phyloP scores from a whole-genome alignment of 2,888 invertebrate genomes.

The Crocallis elinguaria region DNA sequence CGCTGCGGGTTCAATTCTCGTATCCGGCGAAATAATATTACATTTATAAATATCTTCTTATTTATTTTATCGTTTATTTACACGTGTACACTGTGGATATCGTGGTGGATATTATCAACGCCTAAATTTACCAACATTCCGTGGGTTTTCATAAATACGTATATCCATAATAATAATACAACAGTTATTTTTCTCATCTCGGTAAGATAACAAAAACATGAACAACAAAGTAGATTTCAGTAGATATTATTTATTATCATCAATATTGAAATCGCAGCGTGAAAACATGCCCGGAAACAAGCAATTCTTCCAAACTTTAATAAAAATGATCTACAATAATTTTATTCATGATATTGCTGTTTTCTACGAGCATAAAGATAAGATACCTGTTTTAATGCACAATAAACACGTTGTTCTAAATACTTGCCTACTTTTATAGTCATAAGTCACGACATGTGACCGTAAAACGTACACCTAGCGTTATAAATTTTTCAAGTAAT shows the following conservation, averaged over 20 bases:
- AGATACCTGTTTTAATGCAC: conserved; percentile 63
- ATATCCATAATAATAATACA: no score
- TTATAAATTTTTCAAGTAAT: conserved; percentile 64
- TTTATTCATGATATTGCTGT: conserved; percentile 57
- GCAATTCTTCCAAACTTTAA: conserved; percentile 35
- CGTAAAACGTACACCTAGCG: conserved; percentile 61
- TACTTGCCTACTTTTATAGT: conserved; percentile 66
- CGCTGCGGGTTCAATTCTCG: no score
- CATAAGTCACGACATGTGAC: conserved; percentile 72
- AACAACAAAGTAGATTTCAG: background rate
- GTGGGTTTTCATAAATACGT: no score
- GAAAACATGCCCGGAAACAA: conserved; percentile 32
- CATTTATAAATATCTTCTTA: no score
- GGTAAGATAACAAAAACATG: background rate
- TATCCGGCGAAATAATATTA: no score
- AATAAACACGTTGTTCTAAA: conserved; percentile 77
- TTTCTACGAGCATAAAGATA: conserved; percentile 53
- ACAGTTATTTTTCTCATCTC: no score
- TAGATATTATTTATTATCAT: conserved; percentile 12
- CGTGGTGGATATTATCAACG: no score
- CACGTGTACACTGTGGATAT: no score
- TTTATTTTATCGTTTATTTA: no score
- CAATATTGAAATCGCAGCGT: conserved; percentile 29
- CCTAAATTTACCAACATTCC: no score
- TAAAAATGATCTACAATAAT: conserved; percentile 59